Base-by-base conservation (phyloP, 2,888 invertebrate genomes). In the Notodonta dromedarius region DNA sequence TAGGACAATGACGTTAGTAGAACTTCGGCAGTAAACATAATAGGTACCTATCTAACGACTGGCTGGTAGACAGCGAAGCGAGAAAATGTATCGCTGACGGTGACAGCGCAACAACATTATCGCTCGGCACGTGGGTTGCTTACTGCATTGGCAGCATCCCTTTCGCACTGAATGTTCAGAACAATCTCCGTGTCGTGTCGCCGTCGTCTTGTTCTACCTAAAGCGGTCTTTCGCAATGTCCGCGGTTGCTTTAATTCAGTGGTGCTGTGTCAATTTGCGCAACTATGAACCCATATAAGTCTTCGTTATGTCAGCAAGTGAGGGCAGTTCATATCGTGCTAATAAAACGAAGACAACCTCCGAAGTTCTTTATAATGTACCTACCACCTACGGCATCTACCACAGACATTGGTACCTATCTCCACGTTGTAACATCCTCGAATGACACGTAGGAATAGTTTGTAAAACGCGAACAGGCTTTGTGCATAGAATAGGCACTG, bases 41-140 rank as follows among this genome's bases (percentile, higher is more conserved):
- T 24, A 24, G 71, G 74, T 70, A 2, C 24, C 1, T 24, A 71
- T 80, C 80, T 83, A 82, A 84, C 79, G 80, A 79, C 77, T 73
- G 73, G 72, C 63, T 73, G 67, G 77, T 71, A 72, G 70, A 70
- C 73, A 78, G 77, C 67, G 67, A 69, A 75, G 72, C 69, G 76
- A 70, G 67, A 65, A 81, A 82, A 83, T 85, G 84, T 83, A 86
- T 84, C 73, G 77, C 69, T 63, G 69, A 60, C 71, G 78, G 74
- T 80, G 83, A 85, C 82, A 82, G 78, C 73, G 82, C 77, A 79
- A 85, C 82, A 83, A 84, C 81, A 85, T 83, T 80, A 83, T 79
- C 69, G 74, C 67, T 71, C 61, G 77, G 79, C 86, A 87, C 83
- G 85, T 87, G 84, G 84, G 78, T 70, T 64, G 73, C 66, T 64